phyloP scores from a whole-genome alignment of 2,888 invertebrate species.

The Leucania comma region DNA sequence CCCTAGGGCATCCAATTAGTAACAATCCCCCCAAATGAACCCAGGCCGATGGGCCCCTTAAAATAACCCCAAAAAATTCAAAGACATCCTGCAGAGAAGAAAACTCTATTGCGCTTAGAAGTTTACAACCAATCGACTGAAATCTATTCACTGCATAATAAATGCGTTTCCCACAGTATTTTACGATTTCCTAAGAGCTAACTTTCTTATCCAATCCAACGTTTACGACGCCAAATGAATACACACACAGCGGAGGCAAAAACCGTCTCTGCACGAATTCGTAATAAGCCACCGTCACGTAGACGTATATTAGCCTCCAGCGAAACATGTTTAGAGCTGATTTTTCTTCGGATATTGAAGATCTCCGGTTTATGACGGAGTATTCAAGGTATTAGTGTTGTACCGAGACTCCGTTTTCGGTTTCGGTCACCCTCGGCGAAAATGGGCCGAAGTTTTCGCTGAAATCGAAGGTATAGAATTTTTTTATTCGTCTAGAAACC shows the following conservation, averaged over 20 bases:
- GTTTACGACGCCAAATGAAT: constrained; percentile 57
- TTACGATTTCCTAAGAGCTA: constrained; percentile 44
- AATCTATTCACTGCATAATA: constrained; percentile 31
- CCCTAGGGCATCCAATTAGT: too few relatives aligned
- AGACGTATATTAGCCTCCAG: constrained; percentile 54
- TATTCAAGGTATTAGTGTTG: constrained; percentile 1
- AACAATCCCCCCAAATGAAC: too few relatives aligned
- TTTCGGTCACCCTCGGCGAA: neutral
- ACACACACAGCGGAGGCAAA: constrained; percentile 32
- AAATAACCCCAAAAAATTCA: too few relatives aligned
- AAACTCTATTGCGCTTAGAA: constrained; percentile 1
- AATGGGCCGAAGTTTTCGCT: neutral
- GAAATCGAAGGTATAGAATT: neutral
- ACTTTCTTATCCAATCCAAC: constrained; percentile 45
- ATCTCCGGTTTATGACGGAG: constrained; percentile 51
- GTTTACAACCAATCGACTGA: constrained; percentile 43
- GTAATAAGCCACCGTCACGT: constrained; percentile 62
- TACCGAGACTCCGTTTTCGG: neutral
- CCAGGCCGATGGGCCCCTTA: too few relatives aligned
- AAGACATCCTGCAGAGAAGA: neutral
- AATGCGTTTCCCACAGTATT: constrained; percentile 22
- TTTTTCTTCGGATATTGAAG: constrained; percentile 63
- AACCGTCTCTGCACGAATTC: constrained; percentile 52
- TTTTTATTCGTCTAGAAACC: neutral
- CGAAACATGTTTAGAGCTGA: constrained; percentile 56